Conservation (phyloP, 2,113 vertebrate species). For the Parotia lawesii region DNA sequence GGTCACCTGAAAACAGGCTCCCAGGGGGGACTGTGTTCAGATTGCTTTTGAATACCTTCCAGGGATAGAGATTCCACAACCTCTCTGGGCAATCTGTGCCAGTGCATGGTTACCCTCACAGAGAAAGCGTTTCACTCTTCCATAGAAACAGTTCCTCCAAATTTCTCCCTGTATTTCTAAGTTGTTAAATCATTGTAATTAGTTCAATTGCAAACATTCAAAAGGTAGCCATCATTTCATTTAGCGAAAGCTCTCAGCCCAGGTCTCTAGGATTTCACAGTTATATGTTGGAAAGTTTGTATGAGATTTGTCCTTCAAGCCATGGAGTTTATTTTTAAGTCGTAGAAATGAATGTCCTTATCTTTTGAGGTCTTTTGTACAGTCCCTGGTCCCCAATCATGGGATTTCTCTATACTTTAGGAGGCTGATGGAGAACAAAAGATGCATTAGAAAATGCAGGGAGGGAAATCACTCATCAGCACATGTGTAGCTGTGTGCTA, state of each 20-base stretch:
- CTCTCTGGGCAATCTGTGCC: not conserved
- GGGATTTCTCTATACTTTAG: not conserved
- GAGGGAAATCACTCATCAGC: not conserved
- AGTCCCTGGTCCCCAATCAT: not conserved
- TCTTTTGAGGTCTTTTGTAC: not conserved
- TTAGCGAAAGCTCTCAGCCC: not conserved
- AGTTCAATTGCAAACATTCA: not conserved
- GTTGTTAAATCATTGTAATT: not conserved
- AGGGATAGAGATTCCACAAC: not conserved
- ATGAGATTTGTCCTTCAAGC: not conserved
- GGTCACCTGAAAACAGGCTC: not conserved
- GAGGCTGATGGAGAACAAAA: not conserved
- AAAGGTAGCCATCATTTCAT: not conserved
- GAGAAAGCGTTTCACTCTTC: not conserved
- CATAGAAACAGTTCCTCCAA: not conserved
- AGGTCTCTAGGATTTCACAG: not conserved
- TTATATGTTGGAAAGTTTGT: not conserved
- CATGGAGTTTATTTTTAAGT: not conserved
- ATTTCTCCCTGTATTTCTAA: not conserved
- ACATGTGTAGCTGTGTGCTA: accelerated
- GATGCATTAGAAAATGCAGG: not conserved
- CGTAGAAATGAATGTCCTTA: not conserved
- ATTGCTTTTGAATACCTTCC: not conserved
- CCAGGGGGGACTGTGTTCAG: not conserved
- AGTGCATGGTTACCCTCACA: not conserved